Evolutionary conservation across 2,797 vertebrate species (phyloP).

Genomic region (Ataeniobius toweri): DNA sequence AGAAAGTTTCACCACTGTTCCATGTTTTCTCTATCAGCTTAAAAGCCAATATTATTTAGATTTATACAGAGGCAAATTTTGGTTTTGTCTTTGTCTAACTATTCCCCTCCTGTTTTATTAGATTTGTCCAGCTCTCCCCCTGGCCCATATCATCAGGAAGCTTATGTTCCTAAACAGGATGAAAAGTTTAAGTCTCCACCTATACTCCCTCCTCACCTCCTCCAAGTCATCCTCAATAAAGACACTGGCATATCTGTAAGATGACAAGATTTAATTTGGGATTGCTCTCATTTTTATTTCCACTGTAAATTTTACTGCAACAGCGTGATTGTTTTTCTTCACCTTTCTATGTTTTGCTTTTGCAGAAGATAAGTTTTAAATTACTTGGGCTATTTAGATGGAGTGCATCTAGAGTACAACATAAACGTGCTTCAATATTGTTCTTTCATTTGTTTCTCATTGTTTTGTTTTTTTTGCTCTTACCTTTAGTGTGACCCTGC

Average conservation of each 20-base stretch:
- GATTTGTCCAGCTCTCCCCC: slow-evolving; percentile 97
- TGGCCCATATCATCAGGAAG: slow-evolving; percentile 94
- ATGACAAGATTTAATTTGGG: slow-evolving; percentile 30
- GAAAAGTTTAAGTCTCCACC: slow-evolving; percentile 94
- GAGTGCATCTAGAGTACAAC: background rate
- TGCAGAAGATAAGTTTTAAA: background rate
- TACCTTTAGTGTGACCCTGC: slow-evolving; percentile 92
- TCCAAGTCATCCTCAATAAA: slow-evolving; percentile 99
- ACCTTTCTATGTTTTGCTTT: no score
- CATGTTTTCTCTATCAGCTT: no score
- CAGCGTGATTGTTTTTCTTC: background rate
- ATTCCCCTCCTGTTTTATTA: slow-evolving; percentile 41
- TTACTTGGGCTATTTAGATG: background rate
- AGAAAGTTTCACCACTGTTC: no score
- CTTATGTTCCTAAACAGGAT: slow-evolving; percentile 90
- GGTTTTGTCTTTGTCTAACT: background rate
- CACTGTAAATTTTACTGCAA: background rate
- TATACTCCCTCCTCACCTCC: slow-evolving; percentile 94
- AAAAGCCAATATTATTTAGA: background rate
- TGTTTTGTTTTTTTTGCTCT: background rate
- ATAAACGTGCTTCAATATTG: background rate
- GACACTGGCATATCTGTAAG: slow-evolving; percentile 98
- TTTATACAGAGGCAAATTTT: background rate
- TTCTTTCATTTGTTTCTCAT: background rate
- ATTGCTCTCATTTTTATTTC: background rate